Evolutionary conservation across 2,797 vertebrate genomes (phyloP).

Genomic region (Sebastes steindachneri): DNA sequence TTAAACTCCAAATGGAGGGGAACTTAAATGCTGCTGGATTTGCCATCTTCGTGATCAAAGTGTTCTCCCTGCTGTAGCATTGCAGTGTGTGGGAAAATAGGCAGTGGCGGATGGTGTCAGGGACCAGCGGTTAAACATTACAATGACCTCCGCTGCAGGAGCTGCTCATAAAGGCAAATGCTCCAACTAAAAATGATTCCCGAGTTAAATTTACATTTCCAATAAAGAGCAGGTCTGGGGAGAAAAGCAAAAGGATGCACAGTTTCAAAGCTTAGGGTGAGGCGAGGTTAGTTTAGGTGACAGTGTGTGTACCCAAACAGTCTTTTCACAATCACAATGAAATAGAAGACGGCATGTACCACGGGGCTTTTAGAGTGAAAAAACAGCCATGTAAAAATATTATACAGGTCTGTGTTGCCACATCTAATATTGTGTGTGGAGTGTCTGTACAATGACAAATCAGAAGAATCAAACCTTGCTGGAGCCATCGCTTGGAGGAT

Average conservation of each 20-base stretch:
- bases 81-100: constrained; percentile 37
- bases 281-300: constrained; percentile 5
- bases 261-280: not conserved
- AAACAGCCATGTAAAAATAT: constrained; percentile 20
- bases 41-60: constrained; percentile 59
- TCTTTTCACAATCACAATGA: constrained; percentile 22
- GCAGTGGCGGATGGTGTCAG: constrained; percentile 21
- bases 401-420: constrained; percentile 7
- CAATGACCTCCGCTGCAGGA: constrained; percentile 26
- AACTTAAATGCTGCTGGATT: constrained; percentile 46
- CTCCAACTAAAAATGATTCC: not conserved
- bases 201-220: constrained; percentile 17
- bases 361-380: not conserved
- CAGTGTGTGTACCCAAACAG: not conserved
- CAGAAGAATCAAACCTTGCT: constrained; percentile 35
- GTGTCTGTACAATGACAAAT: constrained; percentile 6
- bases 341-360: constrained; percentile 9
- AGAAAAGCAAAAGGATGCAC: not conserved
- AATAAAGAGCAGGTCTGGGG: constrained; percentile 9
- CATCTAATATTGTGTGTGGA: constrained; percentile 25
- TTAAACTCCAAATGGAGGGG: constrained; percentile 36
- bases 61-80: not conserved
- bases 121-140: constrained; percentile 39
- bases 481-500: constrained; percentile 13
- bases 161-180: constrained; percentile 25